Conservation (phyloP, 2,888 invertebrate genomes). For the Alentia gelatinosa region DNA sequence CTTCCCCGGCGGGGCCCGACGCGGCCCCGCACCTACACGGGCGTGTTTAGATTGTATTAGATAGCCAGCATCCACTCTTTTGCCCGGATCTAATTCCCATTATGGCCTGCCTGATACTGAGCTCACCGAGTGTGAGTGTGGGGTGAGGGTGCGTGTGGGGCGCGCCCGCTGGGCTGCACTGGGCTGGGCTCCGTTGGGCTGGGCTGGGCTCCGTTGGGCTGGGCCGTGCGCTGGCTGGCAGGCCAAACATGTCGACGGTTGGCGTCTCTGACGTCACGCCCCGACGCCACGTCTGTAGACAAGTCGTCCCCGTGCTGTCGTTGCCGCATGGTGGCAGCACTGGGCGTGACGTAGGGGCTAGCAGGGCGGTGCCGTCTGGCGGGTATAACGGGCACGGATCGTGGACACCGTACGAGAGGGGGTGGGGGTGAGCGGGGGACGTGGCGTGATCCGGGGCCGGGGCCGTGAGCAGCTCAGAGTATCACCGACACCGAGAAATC, state of each 20-base stretch:
- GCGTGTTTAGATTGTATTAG: constrained; percentile 52
- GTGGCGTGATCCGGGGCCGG: not conserved
- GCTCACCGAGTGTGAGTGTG: not conserved
- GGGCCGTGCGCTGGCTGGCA: not conserved
- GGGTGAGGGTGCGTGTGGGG: not conserved
- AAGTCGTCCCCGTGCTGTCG: not conserved
- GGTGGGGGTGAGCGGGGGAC: not conserved
- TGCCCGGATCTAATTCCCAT: constrained; percentile 46
- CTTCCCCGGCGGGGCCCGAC: not conserved
- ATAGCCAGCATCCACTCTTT: constrained; percentile 34
- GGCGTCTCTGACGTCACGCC: constrained; percentile 12
- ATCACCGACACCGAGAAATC: not conserved
- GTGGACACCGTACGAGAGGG: no score
- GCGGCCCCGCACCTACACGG: not conserved
- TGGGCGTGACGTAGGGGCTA: not conserved
- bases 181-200: no score
- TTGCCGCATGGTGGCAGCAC: not conserved
- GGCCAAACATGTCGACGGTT: not conserved
- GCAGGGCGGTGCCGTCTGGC: not conserved
- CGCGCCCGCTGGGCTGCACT: no score
- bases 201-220: no score
- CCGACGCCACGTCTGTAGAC: not conserved
- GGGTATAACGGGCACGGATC: not conserved
- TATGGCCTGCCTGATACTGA: constrained; percentile 28
- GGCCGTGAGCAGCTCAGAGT: not conserved